Evolutionary conservation across 2,888 invertebrate genomes (phyloP), one percentile per base, ranked within the genome.

Genomic region (Philereme vetulata): DNA sequence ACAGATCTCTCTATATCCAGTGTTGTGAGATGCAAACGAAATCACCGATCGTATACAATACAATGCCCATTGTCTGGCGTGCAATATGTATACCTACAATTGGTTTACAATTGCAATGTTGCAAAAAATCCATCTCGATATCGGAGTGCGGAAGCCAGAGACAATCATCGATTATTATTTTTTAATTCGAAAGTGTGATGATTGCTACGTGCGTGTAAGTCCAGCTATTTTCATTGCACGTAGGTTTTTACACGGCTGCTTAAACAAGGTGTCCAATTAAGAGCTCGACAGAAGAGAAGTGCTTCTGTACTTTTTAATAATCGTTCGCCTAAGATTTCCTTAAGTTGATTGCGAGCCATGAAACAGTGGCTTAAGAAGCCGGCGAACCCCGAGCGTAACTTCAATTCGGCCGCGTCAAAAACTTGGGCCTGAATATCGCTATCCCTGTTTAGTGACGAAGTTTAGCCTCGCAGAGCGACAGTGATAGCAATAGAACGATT

Each of bases 61-160:
- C 80, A 78, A 78, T 77, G 68, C 60, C 84, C 72, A 85, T 85
- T 85, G 84, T 85, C 82, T 78, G 71, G 48, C 43, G 45, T 52
- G 45, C 50, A 44, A 47, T 62, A 65, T 62, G n/a, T n/a, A n/a
- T n/a, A n/a, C n/a, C n/a, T n/a, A 56, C 67, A 67, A 70, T 71
- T 72, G 72, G 72, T 58, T 51, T 62, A 62, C 51, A 49, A 62
- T 58, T 72, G 51, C 58, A 63, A 62, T 70, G 65, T 72, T 70
- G 68, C 70, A 72, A 72, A 71, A 63, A 70, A 70, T 64, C 64
- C 49, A 51, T 66, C 59, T 57, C 54, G 64, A 62, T 64, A 50
- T 53, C 56, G 58, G 65, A 73, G 65, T 68, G 72, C 83, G 80
- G 82, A 81, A 84, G 81, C 76, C 66, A 67, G 50, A 74, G 67